Conservation (phyloP, 2,797 vertebrate genomes). For the Gallinago nigripennis region DNA sequence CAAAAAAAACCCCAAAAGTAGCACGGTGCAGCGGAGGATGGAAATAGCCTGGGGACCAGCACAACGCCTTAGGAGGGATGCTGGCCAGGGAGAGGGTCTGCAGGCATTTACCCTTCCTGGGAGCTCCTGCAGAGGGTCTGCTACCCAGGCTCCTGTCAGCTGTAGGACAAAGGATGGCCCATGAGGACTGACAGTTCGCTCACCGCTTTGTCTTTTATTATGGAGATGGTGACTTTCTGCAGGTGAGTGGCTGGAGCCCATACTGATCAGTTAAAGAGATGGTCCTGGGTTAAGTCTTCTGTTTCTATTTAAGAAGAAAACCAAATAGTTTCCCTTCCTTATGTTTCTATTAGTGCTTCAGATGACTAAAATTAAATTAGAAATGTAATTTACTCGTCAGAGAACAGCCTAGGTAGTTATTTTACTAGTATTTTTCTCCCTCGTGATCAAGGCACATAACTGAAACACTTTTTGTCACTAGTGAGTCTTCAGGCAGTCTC, state of each 20-base stretch:
- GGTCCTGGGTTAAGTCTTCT: not conserved
- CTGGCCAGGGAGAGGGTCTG: not conserved
- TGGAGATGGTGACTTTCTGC: not conserved
- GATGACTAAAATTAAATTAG: not conserved
- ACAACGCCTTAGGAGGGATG: not conserved
- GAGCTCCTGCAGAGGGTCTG: not conserved
- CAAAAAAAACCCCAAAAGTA: not conserved
- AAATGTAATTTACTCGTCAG: not conserved
- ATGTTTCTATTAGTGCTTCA: not conserved
- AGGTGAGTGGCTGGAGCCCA: not conserved
- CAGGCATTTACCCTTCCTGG: not conserved
- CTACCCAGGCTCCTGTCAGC: constrained; percentile 60
- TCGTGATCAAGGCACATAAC: not conserved
- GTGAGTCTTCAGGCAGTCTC: not conserved
- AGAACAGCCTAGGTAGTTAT: not conserved
- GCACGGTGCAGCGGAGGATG: not conserved
- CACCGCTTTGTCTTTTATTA: not conserved
- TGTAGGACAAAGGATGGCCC: constrained; percentile 27
- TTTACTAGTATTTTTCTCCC: not conserved
- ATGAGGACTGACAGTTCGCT: constrained; percentile 4
- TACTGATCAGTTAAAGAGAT: not conserved
- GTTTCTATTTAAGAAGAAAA: not conserved
- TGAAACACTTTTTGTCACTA: not conserved
- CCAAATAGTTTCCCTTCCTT: not conserved
- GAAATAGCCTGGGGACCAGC: not conserved